These are phyloP conservation scores for Chaetodon auriga DNA, from an alignment of 2,113 vertebrate species.

Conservation along the genomic window DNA sequence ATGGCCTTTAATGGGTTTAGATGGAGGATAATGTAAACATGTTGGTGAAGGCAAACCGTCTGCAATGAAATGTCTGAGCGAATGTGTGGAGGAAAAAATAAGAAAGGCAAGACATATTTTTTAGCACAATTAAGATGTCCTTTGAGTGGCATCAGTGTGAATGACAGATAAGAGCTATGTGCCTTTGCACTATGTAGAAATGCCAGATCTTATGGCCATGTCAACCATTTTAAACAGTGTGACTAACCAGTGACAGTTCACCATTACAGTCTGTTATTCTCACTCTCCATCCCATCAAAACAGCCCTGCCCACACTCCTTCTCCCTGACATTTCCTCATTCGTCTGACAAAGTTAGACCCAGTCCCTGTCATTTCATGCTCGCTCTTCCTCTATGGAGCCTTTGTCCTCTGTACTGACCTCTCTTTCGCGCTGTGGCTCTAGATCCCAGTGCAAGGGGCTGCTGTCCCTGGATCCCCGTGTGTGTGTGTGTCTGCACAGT, in stretches of 20 bases:
- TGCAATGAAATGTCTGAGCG: not conserved
- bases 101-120: not conserved
- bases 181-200: constrained; percentile 30
- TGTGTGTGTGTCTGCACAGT: constrained; percentile 75
- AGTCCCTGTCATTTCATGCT: constrained; percentile 35
- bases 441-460: constrained; percentile 75
- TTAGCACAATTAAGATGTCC: constrained; percentile 6
- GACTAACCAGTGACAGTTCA: constrained; percentile 30
- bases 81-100: not conserved
- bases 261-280: constrained; percentile 19
- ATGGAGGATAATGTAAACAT: not conserved
- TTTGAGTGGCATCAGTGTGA: constrained; percentile 17
- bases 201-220: constrained; percentile 3
- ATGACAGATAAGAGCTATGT: constrained; percentile 10
- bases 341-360: constrained; percentile 15
- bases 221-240: constrained; percentile 12
- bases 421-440: constrained; percentile 69
- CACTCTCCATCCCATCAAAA: constrained; percentile 40
- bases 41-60: not conserved
- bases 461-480: constrained; percentile 74
- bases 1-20: constrained; percentile 42
- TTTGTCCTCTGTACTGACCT: constrained; percentile 85
- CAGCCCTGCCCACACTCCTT: constrained; percentile 53
- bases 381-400: constrained; percentile 47
- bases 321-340: constrained; percentile 20